These are phyloP conservation scores for Mythimna impura DNA, from an alignment of 2,888 invertebrate genomes.

Conservation along the genomic window DNA sequence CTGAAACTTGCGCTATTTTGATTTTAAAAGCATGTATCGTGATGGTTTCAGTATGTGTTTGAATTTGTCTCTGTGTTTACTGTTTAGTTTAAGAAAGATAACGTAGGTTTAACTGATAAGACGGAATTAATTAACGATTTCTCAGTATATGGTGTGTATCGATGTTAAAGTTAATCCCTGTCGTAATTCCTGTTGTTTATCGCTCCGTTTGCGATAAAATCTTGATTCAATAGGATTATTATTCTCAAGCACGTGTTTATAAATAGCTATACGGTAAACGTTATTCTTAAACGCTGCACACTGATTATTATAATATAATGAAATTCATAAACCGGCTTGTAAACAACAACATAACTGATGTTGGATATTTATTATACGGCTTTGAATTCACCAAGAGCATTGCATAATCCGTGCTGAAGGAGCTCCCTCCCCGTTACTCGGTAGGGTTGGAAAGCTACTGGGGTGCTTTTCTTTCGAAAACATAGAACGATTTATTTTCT, in stretches of 20 bases:
- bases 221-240: constrained; percentile 34
- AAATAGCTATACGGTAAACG: constrained; percentile 12
- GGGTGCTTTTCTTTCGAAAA: not conserved
- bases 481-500: constrained; percentile 12
- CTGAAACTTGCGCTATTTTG: not conserved
- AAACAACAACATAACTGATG: not conserved
- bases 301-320: not conserved
- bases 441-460: not conserved
- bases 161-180: constrained; percentile 38
- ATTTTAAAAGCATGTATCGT: not conserved
- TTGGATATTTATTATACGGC: not conserved
- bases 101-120: constrained; percentile 24
- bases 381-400: not conserved
- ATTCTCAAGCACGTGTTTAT: constrained; percentile 4
- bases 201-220: constrained; percentile 38
- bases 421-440: not conserved
- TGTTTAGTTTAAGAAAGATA: constrained; percentile 9
- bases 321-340: not conserved
- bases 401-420: not conserved
- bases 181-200: constrained; percentile 36
- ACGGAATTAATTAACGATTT: constrained; percentile 27
- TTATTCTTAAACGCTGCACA: constrained; percentile 3
- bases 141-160: constrained; percentile 16
- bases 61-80: not conserved
- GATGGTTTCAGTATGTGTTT: not conserved